Base-by-base conservation (phyloP, 2,113 vertebrate species). In the Glaucomys volans region DNA sequence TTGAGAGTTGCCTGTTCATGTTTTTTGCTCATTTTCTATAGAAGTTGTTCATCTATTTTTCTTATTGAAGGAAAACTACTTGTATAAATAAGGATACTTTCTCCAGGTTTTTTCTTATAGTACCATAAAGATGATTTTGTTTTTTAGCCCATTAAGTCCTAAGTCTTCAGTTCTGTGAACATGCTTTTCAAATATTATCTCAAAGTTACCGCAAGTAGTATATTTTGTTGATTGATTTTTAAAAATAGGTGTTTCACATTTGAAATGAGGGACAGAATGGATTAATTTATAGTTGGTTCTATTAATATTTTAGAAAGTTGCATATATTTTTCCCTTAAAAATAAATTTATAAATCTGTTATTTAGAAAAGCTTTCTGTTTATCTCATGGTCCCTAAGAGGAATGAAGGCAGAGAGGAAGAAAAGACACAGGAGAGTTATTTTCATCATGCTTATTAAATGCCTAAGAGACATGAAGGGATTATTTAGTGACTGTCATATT, bases 321-420 rank as follows among this genome's bases (percentile, higher is more conserved):
- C 67, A 72, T 67, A 62, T 76, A 72, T 94, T 95, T 50, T 30
- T n/a, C n/a, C 72, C 72, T 82, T 54, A 91, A 93, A 87, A 95
- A 88, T 87, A 85, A 87, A 86, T 80, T 17, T 17, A 75, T n/a
- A 67, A 62, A 84, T 82, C 57, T 81, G 5, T 86, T 47, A 35
- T 37, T 82, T 37, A 5, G 26, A 80, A 92, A 95, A 35, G 1
- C 1, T 76, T 96, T n/a, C 42, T 69, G 89, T 96, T 88, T 64
- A 66, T 87, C 50, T 80, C 67, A 54, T 90, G 75, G 26, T 6
- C 52, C 32, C 17, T 69, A 83, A 92, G 50, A 87, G 32, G 52
- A 37, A 30, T 57, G 17, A 52, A 79, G 52, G 37, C 8, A 42
- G 59, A 42, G 18, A 82, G 57, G 32, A 59, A 44, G n/a, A 40